Evolutionary conservation across 2,797 vertebrate genomes (phyloP).

Genomic region (Sebastes reedi): DNA sequence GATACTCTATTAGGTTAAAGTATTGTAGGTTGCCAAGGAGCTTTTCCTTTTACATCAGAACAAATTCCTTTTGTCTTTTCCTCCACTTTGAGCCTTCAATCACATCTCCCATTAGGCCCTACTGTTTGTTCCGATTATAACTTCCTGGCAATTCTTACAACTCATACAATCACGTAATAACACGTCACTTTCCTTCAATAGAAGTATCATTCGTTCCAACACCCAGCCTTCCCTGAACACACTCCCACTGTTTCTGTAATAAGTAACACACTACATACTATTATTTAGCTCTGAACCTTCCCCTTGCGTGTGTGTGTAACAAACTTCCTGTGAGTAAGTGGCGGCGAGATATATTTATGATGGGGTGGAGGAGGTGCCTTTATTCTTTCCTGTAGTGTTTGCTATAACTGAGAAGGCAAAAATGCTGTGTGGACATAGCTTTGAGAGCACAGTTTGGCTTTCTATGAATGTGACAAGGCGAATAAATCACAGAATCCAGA

Average conservation of each 20-base stretch:
- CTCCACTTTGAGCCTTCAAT: conserved; percentile 35
- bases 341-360: conserved; percentile 12
- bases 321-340: conserved; percentile 45
- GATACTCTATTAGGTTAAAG: conserved; percentile 40
- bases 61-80: conserved; percentile 60
- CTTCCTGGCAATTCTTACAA: conserved; percentile 52
- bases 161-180: neutral
- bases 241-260: conserved; percentile 54
- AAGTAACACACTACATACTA: conserved; percentile 34
- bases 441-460: conserved; percentile 4
- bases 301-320: neutral
- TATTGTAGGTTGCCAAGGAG: conserved; percentile 34
- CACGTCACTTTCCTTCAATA: conserved; percentile 28
- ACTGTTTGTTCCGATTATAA: conserved; percentile 24
- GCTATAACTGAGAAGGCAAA: neutral
- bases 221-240: conserved; percentile 42
- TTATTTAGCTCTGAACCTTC: conserved; percentile 10
- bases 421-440: conserved; percentile 13
- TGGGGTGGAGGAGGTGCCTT: conserved; percentile 19
- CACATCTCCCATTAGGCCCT: conserved; percentile 23
- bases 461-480: conserved; percentile 36
- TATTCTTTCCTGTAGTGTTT: conserved; percentile 23
- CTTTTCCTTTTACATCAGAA: conserved; percentile 51
- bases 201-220: conserved; percentile 44
- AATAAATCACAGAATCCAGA: conserved; percentile 26